phyloP scores from a whole-genome alignment of 2,888 invertebrate species.

The Tolmerus cingulatus region DNA sequence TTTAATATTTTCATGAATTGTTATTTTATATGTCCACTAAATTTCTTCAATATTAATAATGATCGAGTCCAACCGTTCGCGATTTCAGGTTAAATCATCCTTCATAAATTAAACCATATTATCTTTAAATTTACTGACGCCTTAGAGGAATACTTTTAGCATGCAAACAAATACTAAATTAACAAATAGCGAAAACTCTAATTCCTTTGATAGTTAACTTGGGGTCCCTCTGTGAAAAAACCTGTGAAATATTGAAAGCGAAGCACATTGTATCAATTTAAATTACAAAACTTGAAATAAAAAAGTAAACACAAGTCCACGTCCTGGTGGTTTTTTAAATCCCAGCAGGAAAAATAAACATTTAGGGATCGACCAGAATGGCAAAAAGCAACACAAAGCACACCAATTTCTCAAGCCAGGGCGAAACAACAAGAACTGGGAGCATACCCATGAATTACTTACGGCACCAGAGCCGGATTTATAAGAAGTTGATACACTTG shows the following conservation, averaged over 20 bases:
- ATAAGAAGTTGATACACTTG: conserved; percentile 58
- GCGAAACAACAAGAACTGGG: not conserved
- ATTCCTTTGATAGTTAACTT: not conserved
- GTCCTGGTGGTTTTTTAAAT: not conserved
- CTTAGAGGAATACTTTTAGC: not conserved
- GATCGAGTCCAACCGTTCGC: too few species aligned
- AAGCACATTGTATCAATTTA: not conserved
- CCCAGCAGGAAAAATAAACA: not conserved
- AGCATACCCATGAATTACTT: conserved; percentile 48
- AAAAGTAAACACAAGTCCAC: not conserved
- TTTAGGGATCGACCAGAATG: not conserved
- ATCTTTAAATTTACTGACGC: not conserved
- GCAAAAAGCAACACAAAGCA: not conserved
- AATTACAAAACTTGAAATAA: not conserved
- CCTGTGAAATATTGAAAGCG: not conserved
- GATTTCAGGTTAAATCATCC: too few species aligned
- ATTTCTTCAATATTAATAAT: too few species aligned
- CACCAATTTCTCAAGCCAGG: not conserved
- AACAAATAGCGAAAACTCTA: not conserved
- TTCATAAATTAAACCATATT: too few species aligned
- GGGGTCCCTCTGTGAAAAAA: not conserved
- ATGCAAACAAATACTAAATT: not conserved
- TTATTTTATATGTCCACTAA: too few species aligned
- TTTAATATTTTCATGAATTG: too few species aligned
- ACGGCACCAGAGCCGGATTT: conserved; percentile 58